These are phyloP conservation scores for Emesis furor DNA, from an alignment of 2,888 invertebrate genomes.

Conservation along the genomic window DNA sequence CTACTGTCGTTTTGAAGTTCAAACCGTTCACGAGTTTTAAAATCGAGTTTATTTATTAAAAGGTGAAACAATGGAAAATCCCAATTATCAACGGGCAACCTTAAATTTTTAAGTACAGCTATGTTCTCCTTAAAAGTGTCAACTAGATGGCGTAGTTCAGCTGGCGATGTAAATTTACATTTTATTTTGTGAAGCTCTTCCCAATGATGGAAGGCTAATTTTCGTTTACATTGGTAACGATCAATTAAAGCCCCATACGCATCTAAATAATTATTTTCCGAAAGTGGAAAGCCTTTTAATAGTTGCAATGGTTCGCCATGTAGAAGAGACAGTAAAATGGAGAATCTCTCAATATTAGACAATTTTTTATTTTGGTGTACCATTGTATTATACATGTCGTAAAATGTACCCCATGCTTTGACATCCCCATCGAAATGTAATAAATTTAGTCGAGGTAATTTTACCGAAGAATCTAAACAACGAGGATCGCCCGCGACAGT, in stretches of 20 bases:
- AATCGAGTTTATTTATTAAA: background rate
- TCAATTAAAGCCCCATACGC: background rate
- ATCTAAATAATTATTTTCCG: background rate
- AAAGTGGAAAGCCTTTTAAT: conserved; percentile 1
- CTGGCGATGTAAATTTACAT: background rate
- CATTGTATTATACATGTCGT: background rate
- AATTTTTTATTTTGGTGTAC: background rate
- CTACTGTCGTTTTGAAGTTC: background rate
- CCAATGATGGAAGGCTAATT: background rate
- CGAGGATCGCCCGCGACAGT: background rate
- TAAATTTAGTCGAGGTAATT: background rate
- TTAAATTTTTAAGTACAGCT: background rate
- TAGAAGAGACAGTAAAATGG: background rate
- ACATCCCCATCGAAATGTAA: background rate
- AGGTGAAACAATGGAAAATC: background rate
- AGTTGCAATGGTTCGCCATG: conserved; percentile 4
- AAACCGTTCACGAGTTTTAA: background rate
- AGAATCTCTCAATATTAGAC: background rate
- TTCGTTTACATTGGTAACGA: background rate
- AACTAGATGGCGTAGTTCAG: background rate
- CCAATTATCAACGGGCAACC: background rate
- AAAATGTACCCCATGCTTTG: background rate
- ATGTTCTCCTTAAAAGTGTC: background rate
- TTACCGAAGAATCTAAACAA: background rate
- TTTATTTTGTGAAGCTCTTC: no score